phyloP scores from a whole-genome alignment of 1,140 invertebrate species.

The Pissodes strobi region DNA sequence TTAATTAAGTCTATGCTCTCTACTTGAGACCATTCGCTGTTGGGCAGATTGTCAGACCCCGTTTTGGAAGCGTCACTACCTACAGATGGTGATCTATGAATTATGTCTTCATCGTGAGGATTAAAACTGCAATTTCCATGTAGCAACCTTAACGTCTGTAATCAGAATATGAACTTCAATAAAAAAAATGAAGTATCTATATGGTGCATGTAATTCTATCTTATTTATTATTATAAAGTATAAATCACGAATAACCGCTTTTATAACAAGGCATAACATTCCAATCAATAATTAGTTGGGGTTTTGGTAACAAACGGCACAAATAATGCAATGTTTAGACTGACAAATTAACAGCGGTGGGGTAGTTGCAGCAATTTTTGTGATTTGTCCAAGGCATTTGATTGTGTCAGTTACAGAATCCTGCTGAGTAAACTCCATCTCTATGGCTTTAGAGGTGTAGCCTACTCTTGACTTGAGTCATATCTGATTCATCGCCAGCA shows the following conservation, averaged over 20 bases:
- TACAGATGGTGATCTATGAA: conserved; percentile 68
- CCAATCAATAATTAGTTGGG: not conserved
- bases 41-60: conserved; percentile 74
- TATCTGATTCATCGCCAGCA: too few relatives aligned
- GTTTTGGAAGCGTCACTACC: conserved; percentile 75
- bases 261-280: too few relatives aligned
- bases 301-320: not conserved
- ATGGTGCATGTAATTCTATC: not conserved
- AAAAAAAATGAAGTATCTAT: conserved; percentile 7
- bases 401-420: too few relatives aligned
- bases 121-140: conserved; percentile 78
- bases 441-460: too few relatives aligned
- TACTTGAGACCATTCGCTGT: conserved; percentile 94
- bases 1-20: conserved; percentile 94
- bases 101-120: conserved; percentile 55
- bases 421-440: too few relatives aligned
- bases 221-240: not conserved
- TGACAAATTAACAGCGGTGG: too few relatives aligned
- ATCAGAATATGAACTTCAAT: too few relatives aligned
- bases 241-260: not conserved
- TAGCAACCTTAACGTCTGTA: conserved; percentile 77
- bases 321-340: too few relatives aligned
- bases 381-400: too few relatives aligned
- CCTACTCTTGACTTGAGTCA: too few relatives aligned
- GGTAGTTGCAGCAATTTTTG: too few relatives aligned